Conservation (phyloP, 2,888 invertebrate genomes). For the Liposcelis brunnea region DNA sequence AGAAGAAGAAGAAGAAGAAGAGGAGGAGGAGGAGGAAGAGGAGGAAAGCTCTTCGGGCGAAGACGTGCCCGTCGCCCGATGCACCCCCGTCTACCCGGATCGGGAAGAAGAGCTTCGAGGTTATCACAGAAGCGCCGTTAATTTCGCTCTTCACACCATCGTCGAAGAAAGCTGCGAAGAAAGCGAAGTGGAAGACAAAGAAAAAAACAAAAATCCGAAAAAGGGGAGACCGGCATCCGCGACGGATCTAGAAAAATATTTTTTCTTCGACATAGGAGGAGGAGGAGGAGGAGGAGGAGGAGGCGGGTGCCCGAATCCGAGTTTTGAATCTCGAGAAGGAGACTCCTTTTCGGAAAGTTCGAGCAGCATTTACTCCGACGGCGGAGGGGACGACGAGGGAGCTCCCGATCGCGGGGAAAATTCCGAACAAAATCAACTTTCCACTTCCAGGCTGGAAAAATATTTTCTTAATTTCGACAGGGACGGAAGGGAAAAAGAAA, state of each 20-base stretch:
- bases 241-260: slow-evolving; percentile 78
- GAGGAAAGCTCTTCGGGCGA: slow-evolving; percentile 35
- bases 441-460: slow-evolving; percentile 71
- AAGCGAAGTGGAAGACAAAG: slow-evolving; percentile 52
- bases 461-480: slow-evolving; percentile 72
- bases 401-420: slow-evolving; percentile 35
- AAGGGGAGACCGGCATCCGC: slow-evolving; percentile 53
- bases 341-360: slow-evolving; percentile 49
- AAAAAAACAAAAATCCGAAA: slow-evolving; percentile 23
- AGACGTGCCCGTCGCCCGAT: slow-evolving; percentile 31
- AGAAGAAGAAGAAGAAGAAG: slow-evolving; percentile 47
- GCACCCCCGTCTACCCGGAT: slow-evolving; percentile 34
- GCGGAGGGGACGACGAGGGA: slow-evolving; percentile 43
- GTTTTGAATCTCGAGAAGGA: slow-evolving; percentile 20
- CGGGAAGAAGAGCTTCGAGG: slow-evolving; percentile 66
- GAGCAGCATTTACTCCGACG: slow-evolving; percentile 69
- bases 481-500: slow-evolving; percentile 44
- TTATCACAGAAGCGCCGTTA: slow-evolving; percentile 67
- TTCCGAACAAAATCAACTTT: slow-evolving; percentile 42
- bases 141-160: slow-evolving; percentile 82
- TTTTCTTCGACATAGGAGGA: slow-evolving; percentile 71
- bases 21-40: slow-evolving; percentile 36
- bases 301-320: slow-evolving; percentile 32
- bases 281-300: slow-evolving; percentile 61
- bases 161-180: slow-evolving; percentile 91